These are phyloP conservation scores for Rhipidura dahli DNA, from an alignment of 2,113 vertebrate genomes.

Conservation along the genomic window DNA sequence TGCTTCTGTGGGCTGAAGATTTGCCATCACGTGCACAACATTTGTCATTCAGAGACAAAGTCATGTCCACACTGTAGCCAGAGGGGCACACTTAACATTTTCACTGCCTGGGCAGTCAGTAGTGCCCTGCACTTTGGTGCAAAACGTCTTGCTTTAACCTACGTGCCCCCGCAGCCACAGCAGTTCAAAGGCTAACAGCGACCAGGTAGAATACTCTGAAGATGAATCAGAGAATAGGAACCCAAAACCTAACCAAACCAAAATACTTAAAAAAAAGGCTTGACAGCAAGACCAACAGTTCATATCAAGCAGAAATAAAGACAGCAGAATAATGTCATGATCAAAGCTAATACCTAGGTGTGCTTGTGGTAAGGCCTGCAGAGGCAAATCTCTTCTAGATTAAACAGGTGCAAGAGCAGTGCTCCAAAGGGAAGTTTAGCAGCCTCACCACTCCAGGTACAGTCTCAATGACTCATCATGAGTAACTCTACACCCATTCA, in stretches of 20 bases:
- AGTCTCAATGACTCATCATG: neutral
- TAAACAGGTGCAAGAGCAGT: neutral
- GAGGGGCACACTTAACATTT: neutral
- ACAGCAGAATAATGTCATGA: neutral
- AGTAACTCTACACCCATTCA: neutral
- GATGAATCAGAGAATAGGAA: neutral
- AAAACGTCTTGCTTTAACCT: neutral
- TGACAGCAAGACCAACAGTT: neutral
- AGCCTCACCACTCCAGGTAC: neutral
- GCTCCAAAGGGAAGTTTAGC: neutral
- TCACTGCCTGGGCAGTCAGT: rapidly evolving
- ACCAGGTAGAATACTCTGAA: neutral
- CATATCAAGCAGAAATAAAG: neutral
- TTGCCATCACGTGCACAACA: neutral
- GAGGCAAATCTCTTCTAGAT: neutral
- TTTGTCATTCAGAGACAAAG: neutral
- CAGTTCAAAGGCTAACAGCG: neutral
- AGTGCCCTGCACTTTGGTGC: neutral
- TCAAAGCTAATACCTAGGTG: neutral
- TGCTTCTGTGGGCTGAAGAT: neutral
- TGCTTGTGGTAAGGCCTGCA: neutral
- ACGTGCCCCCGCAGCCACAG: rapidly evolving
- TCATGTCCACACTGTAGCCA: neutral
- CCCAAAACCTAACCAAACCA: neutral
- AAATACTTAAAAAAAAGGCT: neutral